Base-by-base conservation (phyloP, 2,888 invertebrate genomes). In the Acronicta alni region DNA sequence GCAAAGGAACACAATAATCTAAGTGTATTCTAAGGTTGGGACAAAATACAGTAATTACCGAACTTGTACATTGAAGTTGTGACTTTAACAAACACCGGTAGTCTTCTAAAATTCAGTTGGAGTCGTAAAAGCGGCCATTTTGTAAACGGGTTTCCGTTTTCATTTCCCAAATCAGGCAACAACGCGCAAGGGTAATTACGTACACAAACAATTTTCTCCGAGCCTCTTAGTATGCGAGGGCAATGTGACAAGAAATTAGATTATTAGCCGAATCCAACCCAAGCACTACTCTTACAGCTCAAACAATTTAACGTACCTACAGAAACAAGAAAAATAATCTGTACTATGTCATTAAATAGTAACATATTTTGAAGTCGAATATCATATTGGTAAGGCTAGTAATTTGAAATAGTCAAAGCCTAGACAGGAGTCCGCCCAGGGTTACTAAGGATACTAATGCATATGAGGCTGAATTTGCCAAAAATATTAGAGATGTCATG, bases 151-250 rank as follows among this genome's bases (percentile, higher is more conserved):
- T 77, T 84, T 82, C 80, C 80, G 73, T 80, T 83, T 73, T 69
- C 81, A 77, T 84, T 82, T 77, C 80, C 77, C 62, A 82, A 72
- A 85, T 83, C 81, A 81, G 80, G 81, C 77, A 77, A 82, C 83
- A 86, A 83, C 82, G 78, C 81, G 81, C 79, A 70, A 75, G 76
- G 82, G 80, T 86, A 85, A 85, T 88, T 87, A 86, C 75, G 78
- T 81, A 81, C 75, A 82, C 84, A 84, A 87, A 87, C 84, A 85
- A 87, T 81, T 86, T 84, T 71, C 65, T 76, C 68, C 67, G 67
- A 71, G 68, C 77, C 61, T 57, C 55, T 65, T 71, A 72, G 67
- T 75, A 73, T 51, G 59, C 66, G 74, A 69, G 69, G 72, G 75
- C 70, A 73, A 76, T 60, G 57, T 58, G 60, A 77, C 81, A 80